Evolutionary conservation across 2,888 invertebrate species (phyloP), one percentile per base, ranked within the genome.

Genomic region (Lamproptera curius): DNA sequence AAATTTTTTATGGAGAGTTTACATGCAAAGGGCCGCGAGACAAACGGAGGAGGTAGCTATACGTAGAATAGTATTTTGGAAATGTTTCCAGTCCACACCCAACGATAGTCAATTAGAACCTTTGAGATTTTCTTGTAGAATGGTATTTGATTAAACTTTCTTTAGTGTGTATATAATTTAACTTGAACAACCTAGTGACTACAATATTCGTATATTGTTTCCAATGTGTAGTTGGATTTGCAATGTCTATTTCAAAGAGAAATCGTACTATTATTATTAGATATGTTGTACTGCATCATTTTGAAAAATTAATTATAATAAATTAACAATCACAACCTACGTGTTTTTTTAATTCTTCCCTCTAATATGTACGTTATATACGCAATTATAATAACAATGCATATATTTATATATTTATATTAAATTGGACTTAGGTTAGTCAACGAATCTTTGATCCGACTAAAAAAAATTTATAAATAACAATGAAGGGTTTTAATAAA

Each of bases 91-190:
- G 80, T 76, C 72, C 79, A 79, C 84, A 86, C 86, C 86, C 86
- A 87, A 87, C 86, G 86, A 87, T 87, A 87, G 86, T 87, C 86
- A 87, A 84, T 86, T 87, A 87, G 84, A 66, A 80, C 76, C 76
- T 78, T 76, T 75, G 82, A 85, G 80, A 80, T 81, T 81, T 80
- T 76, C 80, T 78, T 79, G 68, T 82, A 84, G 73, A 67, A 67
- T 62, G 70, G 65, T 73, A 66, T 70, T 74, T 70, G 66, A 70
- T 70, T 63, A 68, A 70, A 65, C 72, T 68, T 71, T 68, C 65
- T 62, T 63, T 70, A 70, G 68, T 67, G 59, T 80, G 77, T 79
- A 80, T 65, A 76, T 82, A 78, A 65, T 61, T 68, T 73, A 63
- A 72, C 64, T 63, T 59, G 63, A 64, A 59, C 63, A 40, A 45